Evolutionary conservation across 2,888 invertebrate genomes (phyloP).

Genomic region (Maniola hyperantus): DNA sequence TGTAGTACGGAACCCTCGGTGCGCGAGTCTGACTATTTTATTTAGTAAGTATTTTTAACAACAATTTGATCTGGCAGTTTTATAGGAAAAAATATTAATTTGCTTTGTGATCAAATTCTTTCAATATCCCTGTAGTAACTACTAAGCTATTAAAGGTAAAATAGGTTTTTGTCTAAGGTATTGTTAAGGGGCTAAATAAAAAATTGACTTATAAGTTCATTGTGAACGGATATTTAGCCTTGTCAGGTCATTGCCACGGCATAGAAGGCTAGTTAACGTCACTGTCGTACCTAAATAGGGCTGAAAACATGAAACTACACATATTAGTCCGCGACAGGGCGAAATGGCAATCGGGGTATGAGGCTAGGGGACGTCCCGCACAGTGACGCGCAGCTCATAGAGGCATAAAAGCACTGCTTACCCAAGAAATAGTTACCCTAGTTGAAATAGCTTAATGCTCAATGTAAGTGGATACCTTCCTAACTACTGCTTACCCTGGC

Average conservation of each 20-base stretch:
- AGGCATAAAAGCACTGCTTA: too few relatives aligned
- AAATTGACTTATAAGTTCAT: slow-evolving; percentile 11
- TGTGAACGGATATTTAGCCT: slow-evolving; percentile 11
- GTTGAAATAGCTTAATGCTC: too few relatives aligned
- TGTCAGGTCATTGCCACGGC: slow-evolving; percentile 6
- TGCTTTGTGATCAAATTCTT: slow-evolving; percentile 13
- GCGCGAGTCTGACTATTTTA: background rate
- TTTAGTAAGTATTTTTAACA: background rate
- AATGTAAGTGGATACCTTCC: too few relatives aligned
- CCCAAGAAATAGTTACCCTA: too few relatives aligned
- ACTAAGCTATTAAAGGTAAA: slow-evolving; percentile 14
- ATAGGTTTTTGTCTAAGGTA: slow-evolving; percentile 4
- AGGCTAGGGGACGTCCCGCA: too few relatives aligned
- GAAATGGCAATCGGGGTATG: too few relatives aligned
- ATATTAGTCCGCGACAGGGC: too few relatives aligned
- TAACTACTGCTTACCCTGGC: too few relatives aligned
- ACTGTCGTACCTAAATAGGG: background rate
- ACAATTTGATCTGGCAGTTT: background rate
- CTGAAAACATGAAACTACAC: too few relatives aligned
- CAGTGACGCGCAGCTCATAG: too few relatives aligned
- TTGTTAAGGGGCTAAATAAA: slow-evolving; percentile 11
- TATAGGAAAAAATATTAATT: slow-evolving; percentile 1
- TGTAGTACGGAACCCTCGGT: too few relatives aligned
- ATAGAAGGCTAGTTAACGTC: slow-evolving; percentile 5
- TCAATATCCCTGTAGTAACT: slow-evolving; percentile 18